A percentile compares a stretch with the other conserved stretches of the same genome.
These are phyloP conservation scores for Plestiodon gilberti DNA, from an alignment of 2,113 vertebrate genomes.

Conservation along the genomic window DNA sequence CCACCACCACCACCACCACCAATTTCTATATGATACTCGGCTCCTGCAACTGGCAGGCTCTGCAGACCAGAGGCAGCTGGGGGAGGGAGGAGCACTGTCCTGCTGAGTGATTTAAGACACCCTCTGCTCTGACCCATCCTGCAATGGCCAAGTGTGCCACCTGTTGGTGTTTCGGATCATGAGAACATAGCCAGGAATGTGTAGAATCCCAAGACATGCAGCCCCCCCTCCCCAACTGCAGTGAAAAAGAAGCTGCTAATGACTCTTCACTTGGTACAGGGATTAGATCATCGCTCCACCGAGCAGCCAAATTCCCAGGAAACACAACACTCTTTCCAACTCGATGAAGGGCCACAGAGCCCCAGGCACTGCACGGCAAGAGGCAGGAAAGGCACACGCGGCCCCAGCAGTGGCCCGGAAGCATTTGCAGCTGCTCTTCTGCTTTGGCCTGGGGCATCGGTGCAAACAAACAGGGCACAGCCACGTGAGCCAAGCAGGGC, in stretches of 20 bases:
- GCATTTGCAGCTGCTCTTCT: background rate
- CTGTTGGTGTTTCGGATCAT: slow-evolving; percentile 61
- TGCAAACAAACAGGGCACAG: rapidly evolving
- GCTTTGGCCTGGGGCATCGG: background rate
- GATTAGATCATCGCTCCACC: slow-evolving; percentile 72
- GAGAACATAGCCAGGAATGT: slow-evolving; percentile 74
- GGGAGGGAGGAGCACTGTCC: slow-evolving; percentile 5
- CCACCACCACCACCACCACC: background rate
- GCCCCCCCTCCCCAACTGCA: slow-evolving; percentile 45
- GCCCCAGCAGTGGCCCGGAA: background rate
- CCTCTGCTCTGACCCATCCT: slow-evolving; percentile 33
- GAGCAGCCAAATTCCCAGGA: slow-evolving; percentile 51
- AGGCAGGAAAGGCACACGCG: background rate
- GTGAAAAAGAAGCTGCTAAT: slow-evolving; percentile 74
- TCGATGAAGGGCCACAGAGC: background rate
- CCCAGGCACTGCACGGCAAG: rapidly evolving
- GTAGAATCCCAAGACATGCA: slow-evolving; percentile 57
- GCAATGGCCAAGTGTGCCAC: slow-evolving; percentile 49
- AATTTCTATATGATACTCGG: no score
- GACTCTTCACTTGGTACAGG: slow-evolving; percentile 71
- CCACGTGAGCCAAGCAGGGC: background rate
- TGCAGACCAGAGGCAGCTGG: slow-evolving; percentile 15
- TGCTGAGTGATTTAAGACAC: slow-evolving; percentile 64
- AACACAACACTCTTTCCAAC: slow-evolving; percentile 43
- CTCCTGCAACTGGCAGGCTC: background rate